Percentiles rank a stretch among this genome's conserved stretches.
These are phyloP conservation scores for Botia almorhae DNA, from an alignment of 2,797 vertebrate genomes.

Conservation along the genomic window DNA sequence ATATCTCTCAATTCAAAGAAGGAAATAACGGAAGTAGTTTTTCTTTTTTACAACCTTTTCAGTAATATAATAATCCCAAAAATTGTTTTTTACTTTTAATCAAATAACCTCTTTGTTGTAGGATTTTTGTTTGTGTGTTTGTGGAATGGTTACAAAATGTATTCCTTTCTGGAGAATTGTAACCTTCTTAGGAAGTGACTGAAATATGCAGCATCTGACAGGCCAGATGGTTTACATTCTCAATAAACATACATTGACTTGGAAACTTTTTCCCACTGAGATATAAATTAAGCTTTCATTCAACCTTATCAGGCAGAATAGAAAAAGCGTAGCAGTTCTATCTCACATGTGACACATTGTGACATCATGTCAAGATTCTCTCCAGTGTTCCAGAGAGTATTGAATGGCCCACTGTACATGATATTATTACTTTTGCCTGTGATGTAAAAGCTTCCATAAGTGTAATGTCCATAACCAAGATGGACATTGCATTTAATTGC, in stretches of 20 bases:
- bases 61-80: not conserved
- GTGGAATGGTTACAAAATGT: not conserved
- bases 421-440: slow-evolving; percentile 1
- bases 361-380: too few species aligned
- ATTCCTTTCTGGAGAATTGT: slow-evolving; percentile 11
- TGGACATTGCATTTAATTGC: too few species aligned
- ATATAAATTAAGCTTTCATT: slow-evolving; percentile 36
- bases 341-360: too few species aligned
- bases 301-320: not conserved
- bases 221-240: slow-evolving; percentile 23
- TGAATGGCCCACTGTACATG: too few species aligned
- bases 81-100: slow-evolving; percentile 10
- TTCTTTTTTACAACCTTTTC: not conserved
- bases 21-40: slow-evolving; percentile 1
- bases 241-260: slow-evolving; percentile 27
- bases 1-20: not conserved
- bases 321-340: too few species aligned
- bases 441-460: slow-evolving; percentile 24
- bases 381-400: too few species aligned
- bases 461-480: not conserved
- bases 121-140: not conserved
- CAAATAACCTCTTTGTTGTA: slow-evolving; percentile 28
- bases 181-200: slow-evolving; percentile 13
- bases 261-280: slow-evolving; percentile 29
- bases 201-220: slow-evolving; percentile 18